These are phyloP conservation scores for Dasypolia templi DNA, from an alignment of 2,888 invertebrate species.

Conservation along the genomic window DNA sequence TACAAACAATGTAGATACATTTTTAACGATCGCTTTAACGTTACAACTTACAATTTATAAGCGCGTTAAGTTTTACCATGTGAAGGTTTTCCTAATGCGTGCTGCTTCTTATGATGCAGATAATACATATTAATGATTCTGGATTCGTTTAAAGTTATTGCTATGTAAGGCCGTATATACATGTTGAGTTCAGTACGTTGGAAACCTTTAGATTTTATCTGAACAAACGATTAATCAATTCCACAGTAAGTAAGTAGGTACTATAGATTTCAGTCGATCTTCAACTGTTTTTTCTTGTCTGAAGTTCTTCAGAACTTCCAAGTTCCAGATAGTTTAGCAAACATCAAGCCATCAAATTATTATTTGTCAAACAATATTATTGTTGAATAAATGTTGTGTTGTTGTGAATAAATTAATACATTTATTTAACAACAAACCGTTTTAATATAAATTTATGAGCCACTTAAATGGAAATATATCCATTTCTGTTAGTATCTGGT, in stretches of 20 bases:
- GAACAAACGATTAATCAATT: conserved; percentile 12
- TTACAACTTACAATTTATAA: conserved; percentile 41
- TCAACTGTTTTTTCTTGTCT: neutral
- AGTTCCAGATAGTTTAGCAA: no score
- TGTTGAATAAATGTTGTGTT: conserved; percentile 10
- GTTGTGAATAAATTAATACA: no score
- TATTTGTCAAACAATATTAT: no score
- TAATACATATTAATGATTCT: conserved; percentile 36
- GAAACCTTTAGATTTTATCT: neutral
- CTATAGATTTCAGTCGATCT: neutral
- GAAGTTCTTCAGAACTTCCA: no score
- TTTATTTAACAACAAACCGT: conserved; percentile 35
- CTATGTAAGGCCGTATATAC: neutral
- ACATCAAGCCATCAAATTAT: no score
- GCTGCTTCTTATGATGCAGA: conserved; percentile 10
- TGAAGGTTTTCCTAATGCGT: conserved; percentile 33
- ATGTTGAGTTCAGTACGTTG: neutral
- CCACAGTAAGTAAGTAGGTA: no score
- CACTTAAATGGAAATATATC: conserved; percentile 49
- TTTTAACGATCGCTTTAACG: conserved; percentile 48
- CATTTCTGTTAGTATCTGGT: conserved; percentile 40
- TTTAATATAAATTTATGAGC: conserved; percentile 50
- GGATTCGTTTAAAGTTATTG: conserved; percentile 11
- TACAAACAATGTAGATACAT: conserved; percentile 55
- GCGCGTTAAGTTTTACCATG: conserved; percentile 44